These are phyloP conservation scores for Oncorhynchus keta DNA, from an alignment of 2,113 vertebrate species.

Conservation along the genomic window DNA sequence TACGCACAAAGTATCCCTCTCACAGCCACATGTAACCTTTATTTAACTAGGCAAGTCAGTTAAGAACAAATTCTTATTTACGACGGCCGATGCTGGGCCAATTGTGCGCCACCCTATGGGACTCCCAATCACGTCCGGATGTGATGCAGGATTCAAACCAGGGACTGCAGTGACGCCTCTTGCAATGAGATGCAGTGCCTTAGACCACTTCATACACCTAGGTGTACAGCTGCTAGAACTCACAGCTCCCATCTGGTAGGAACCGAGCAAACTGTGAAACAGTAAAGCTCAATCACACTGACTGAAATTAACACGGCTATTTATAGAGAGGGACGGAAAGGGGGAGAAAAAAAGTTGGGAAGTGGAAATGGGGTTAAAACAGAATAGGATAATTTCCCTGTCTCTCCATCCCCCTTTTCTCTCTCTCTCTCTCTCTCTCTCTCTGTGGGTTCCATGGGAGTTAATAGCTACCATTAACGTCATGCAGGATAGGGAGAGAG, in stretches of 20 bases:
- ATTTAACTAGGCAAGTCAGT: no score
- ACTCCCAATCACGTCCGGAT: no score
- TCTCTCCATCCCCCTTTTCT: constrained; percentile 4
- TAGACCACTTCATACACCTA: not conserved
- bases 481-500: constrained; percentile 25
- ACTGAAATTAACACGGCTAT: constrained; percentile 75
- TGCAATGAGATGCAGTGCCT: no score
- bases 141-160: no score
- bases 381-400: constrained; percentile 45
- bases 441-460: constrained; percentile 45
- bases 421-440: constrained; percentile 22
- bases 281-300: constrained; percentile 61
- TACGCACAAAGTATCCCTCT: not conserved
- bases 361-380: constrained; percentile 36
- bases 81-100: no score
- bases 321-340: constrained; percentile 50
- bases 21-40: not conserved
- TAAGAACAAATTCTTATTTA: no score
- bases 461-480: constrained; percentile 67
- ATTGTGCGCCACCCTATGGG: no score
- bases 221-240: constrained; percentile 68
- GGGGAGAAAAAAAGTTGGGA: not conserved
- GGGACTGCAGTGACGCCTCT: no score
- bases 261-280: constrained; percentile 47
- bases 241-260: constrained; percentile 61